Base-by-base conservation (phyloP, 2,888 invertebrate genomes). In the Adela reaumurella region DNA sequence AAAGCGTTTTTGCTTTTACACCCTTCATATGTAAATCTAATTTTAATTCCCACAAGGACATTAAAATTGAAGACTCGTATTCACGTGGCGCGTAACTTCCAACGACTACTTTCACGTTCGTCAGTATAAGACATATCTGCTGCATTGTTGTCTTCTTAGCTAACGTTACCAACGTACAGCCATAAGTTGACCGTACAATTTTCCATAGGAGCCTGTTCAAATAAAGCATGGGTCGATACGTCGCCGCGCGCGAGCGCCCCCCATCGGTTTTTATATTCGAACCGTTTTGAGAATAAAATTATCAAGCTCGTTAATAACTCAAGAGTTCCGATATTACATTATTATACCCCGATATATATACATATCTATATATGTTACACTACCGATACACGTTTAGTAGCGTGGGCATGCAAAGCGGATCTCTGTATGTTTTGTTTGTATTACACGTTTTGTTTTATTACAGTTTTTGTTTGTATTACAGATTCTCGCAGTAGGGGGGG, bases 241-340 rank as follows among this genome's bases (percentile, higher is more conserved):
- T n/a, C n/a, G 24, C 24, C 62, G 52, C 52, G n/a, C 55, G 56
- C 56, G 57, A 56, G 55, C 57, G 56, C 71, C 76, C 77, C 77
- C 77, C 59, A 74, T 70, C 62, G 77, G 63, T 70, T 76, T 74
- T 76, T 74, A 74, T 76, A 71, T 67, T 70, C 65, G 63, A 66
- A 64, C 62, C 63, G 60, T 60, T 60, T 64, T 62, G 68, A 63
- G 73, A 68, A 74, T 76, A 74, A 74, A 68, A 73, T 74, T 73
- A 73, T 71, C 70, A 63, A 45, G 46, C 4, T 35, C 35, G 35
- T 35, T 35, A 35, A 35, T 35, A 35, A 35, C 35, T 35, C 35
- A 35, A 8, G 35, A 35, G 35, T 14, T 3, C 35, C n/a, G 35
- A 35, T 35, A 8, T 6, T 24, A 24, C 24, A 24, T 24, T 24